Percentiles rank a stretch among this genome's conserved stretches.
Evolutionary conservation across 35 echinoderm and acorn worm genomes (phyloP).

Genomic region (Apostichopus parvimensis): DNA sequence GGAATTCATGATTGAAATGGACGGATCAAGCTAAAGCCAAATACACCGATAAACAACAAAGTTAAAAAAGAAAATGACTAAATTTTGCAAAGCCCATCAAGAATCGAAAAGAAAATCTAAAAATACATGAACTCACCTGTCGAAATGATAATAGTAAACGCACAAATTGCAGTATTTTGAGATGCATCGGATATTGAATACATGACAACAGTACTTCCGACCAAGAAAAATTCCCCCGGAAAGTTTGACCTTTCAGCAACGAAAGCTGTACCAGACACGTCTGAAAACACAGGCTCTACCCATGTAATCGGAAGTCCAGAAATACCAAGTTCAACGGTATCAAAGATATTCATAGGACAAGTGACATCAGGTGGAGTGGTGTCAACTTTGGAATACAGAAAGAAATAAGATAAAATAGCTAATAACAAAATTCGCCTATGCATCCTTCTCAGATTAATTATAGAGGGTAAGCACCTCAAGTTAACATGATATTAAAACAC

Average conservation of each 20-base stretch:
- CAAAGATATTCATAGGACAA: background rate
- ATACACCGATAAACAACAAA: too few relatives aligned
- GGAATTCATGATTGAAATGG: too few relatives aligned
- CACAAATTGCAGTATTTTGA: slow-evolving; percentile 21
- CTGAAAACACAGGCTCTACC: slow-evolving; percentile 3
- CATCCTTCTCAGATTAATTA: too few relatives aligned
- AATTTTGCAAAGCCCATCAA: too few relatives aligned
- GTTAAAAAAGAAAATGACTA: too few relatives aligned
- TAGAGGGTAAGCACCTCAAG: too few relatives aligned
- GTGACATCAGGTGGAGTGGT: background rate
- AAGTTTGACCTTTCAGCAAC: background rate
- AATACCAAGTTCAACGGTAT: background rate
- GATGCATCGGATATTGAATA: background rate
- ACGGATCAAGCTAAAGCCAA: too few relatives aligned
- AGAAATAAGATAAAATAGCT: background rate
- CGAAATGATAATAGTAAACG: background rate
- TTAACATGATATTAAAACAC: too few relatives aligned
- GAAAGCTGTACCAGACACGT: background rate
- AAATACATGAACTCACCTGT: background rate
- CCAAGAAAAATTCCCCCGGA: background rate
- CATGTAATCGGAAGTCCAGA: background rate
- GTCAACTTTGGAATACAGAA: background rate
- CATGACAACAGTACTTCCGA: background rate
- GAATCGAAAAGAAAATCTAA: too few relatives aligned
- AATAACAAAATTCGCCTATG: too few relatives aligned